Evolutionary conservation across 2,888 invertebrate species (phyloP), one percentile per base, ranked within the genome.

Genomic region (Caprella mutica): DNA sequence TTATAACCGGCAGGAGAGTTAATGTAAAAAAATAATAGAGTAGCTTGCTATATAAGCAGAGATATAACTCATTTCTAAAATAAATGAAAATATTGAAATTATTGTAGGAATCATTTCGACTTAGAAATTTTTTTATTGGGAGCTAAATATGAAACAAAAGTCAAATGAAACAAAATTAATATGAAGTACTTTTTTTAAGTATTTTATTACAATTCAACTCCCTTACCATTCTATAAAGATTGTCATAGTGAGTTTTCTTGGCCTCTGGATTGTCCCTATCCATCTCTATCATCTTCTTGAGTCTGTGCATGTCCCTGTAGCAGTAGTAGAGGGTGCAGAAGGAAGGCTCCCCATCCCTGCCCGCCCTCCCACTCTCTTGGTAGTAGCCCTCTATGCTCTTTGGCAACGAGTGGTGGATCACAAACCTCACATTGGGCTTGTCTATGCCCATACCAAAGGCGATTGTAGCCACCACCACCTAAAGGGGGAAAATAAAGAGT

Each of bases 361-460:
- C 98, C 5, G 96, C 96, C 55, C 98, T 79, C 1, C 97, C 97
- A 14, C 93, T 86, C 77, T 98, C 97, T 73, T 97, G 96, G 76
- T 97, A 97, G 73, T 91, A 96, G 0, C 91, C 92, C 74, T 97
- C 96, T 67, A 96, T 85, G 1, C 91, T 91, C 76, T 93, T 93
- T 33, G 96, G 93, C 69, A 96, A 71, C 3, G 91, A 85, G 73
- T 86, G 88, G 73, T 96, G 96, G 55, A 96, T 80, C 2, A 96
- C 96, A 75, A 83, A 94, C 2, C 94, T 53, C 2, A 80, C 80
- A 77, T 97, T 91, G 1, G 96, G 89, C 71, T 98, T 98, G 75
- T 98, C 97, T 61, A 98, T 94, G 19, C 97, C 97, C 97, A 98
- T 97, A 29, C 92, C 92, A 77, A 98, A 98, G 1, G 97, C 97